These are phyloP conservation scores for Drosophila yooni DNA, from an alignment of 2,888 invertebrate genomes.

Conservation along the genomic window DNA sequence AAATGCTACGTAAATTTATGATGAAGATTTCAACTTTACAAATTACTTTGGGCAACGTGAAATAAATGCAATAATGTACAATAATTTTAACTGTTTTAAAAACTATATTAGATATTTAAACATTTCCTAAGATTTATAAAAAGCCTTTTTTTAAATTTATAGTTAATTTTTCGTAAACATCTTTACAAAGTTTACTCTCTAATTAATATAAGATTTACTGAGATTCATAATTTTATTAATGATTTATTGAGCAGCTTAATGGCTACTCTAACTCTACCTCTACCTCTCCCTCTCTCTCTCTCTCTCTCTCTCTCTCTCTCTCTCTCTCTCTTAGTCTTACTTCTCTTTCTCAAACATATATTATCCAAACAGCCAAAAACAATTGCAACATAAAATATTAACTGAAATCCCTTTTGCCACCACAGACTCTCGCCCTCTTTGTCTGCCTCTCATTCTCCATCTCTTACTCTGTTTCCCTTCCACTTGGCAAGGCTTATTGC, in stretches of 20 bases:
- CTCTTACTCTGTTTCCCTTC: background rate
- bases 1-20: background rate
- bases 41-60: background rate
- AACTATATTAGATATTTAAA: background rate
- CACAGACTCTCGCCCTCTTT: background rate
- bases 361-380: background rate
- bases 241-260: background rate
- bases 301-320: background rate
- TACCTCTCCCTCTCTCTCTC: background rate
- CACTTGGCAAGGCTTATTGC: slow-evolving; percentile 35
- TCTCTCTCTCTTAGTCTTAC: background rate
- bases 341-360: background rate
- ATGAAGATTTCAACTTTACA: background rate
- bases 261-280: background rate
- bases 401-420: slow-evolving; percentile 12
- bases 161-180: background rate
- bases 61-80: background rate
- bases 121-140: background rate
- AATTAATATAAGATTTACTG: background rate
- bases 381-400: slow-evolving; percentile 27
- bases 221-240: background rate
- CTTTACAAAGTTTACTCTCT: background rate
- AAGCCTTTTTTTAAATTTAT: background rate
- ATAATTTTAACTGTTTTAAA: background rate
- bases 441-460: background rate